phyloP scores from a whole-genome alignment of 2,888 invertebrate genomes.

The Aplocera efformata region DNA sequence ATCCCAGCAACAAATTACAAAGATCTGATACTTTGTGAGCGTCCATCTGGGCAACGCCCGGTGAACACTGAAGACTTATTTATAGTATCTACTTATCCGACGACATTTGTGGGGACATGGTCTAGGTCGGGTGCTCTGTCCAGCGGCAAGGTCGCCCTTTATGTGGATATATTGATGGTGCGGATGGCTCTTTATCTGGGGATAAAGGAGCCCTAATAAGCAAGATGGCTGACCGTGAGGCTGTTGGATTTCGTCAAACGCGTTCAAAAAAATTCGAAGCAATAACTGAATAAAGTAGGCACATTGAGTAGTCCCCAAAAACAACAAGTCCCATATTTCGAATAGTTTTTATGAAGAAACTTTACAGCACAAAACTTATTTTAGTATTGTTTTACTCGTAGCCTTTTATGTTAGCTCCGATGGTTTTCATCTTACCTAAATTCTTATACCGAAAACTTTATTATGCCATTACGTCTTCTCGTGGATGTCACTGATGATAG shows the following conservation, averaged over 20 bases:
- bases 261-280: neutral
- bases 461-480: neutral
- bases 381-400: no score
- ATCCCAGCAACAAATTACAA: constrained; percentile 1
- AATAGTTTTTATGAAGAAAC: no score
- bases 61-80: constrained; percentile 40
- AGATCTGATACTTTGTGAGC: constrained; percentile 8
- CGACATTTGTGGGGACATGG: constrained; percentile 25
- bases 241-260: neutral
- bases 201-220: constrained; percentile 26
- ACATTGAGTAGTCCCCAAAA: no score
- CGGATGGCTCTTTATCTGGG: constrained; percentile 11
- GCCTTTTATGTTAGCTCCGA: no score
- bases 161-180: constrained; percentile 13
- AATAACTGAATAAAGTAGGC: no score
- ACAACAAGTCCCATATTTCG: no score
- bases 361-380: no score
- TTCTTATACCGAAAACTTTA: no score
- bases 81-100: constrained; percentile 33
- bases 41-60: constrained; percentile 35
- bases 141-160: constrained; percentile 33
- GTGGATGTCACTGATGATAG: constrained; percentile 1
- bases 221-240: constrained; percentile 13
- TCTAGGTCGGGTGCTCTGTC: constrained; percentile 41
- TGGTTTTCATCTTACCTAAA: no score